Percentiles rank a stretch among this genome's conserved stretches.
phyloP scores from a whole-genome alignment of 2,888 invertebrate genomes.

The Catocala nupta region DNA sequence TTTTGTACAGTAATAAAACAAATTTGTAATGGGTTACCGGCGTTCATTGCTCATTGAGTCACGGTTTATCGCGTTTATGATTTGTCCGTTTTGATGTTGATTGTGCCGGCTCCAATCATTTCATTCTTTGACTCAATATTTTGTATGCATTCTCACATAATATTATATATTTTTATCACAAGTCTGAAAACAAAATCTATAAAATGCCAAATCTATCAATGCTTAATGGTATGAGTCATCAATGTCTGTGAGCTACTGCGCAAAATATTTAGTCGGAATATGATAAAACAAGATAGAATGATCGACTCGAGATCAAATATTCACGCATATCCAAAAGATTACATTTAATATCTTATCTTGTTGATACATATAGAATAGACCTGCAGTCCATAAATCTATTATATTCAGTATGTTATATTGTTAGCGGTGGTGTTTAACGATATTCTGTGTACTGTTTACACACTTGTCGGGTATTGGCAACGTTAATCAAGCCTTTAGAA shows the following conservation, averaged over 20 bases:
- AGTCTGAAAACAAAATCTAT: no score
- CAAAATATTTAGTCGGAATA: background rate
- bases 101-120: conserved; percentile 25
- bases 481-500: conserved; percentile 54
- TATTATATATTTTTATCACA: no score
- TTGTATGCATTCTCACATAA: no score
- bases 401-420: conserved; percentile 21
- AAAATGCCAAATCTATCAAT: no score
- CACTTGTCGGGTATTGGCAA: conserved; percentile 29
- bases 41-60: conserved; percentile 50
- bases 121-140: conserved; percentile 11
- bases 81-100: conserved; percentile 35
- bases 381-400: conserved; percentile 31
- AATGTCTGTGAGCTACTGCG: background rate
- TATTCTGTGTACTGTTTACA: conserved; percentile 27
- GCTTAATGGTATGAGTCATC: no score
- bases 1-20: conserved; percentile 52
- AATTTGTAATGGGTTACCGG: conserved; percentile 55
- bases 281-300: conserved; percentile 32
- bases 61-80: conserved; percentile 48
- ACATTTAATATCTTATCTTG: conserved; percentile 33
- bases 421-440: conserved; percentile 28
- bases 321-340: conserved; percentile 30
- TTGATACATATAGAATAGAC: conserved; percentile 25
- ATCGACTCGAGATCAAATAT: conserved; percentile 32